These are phyloP conservation scores for Drosophila subobscura DNA, from an alignment of 1,140 invertebrate species.

Conservation along the genomic window DNA sequence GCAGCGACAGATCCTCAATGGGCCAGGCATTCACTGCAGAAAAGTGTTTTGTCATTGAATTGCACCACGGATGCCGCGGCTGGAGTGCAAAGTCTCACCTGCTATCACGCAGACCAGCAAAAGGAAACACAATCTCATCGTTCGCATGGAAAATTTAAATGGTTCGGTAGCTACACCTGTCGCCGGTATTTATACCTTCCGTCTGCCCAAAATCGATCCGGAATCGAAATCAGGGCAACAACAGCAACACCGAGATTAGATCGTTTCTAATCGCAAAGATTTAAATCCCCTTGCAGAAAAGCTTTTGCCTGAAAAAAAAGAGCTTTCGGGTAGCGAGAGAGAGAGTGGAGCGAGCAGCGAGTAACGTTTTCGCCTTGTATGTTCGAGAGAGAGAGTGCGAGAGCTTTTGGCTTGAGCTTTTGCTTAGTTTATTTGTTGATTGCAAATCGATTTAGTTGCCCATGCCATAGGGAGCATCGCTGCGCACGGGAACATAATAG, in stretches of 20 bases:
- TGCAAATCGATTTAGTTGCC: constrained; percentile 36
- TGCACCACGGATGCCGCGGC: background rate
- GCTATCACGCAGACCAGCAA: constrained; percentile 56
- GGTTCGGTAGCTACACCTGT: background rate
- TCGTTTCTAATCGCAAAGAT: constrained; percentile 33
- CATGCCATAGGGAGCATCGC: constrained; percentile 76
- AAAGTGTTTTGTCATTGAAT: background rate
- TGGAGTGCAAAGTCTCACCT: constrained; percentile 46
- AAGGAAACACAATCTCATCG: constrained; percentile 63
- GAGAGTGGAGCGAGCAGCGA: no score
- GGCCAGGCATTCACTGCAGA: constrained; percentile 45
- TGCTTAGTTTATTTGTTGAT: constrained; percentile 27
- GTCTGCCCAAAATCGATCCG: constrained; percentile 31
- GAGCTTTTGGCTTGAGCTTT: constrained; percentile 43
- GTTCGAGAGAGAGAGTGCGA: background rate
- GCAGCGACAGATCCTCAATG: constrained; percentile 36
- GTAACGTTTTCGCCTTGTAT: no score
- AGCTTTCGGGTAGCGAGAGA: background rate
- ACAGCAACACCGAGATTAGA: constrained; percentile 26
- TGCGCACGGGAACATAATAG: constrained; percentile 72
- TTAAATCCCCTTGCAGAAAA: constrained; percentile 2
- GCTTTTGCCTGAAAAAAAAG: no score
- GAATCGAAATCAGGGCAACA: constrained; percentile 34
- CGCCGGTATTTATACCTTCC: constrained; percentile 56
- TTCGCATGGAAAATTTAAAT: constrained; percentile 41